Evolutionary conservation across 2,797 vertebrate genomes (phyloP).

Genomic region (Enteromius fasciolatus): DNA sequence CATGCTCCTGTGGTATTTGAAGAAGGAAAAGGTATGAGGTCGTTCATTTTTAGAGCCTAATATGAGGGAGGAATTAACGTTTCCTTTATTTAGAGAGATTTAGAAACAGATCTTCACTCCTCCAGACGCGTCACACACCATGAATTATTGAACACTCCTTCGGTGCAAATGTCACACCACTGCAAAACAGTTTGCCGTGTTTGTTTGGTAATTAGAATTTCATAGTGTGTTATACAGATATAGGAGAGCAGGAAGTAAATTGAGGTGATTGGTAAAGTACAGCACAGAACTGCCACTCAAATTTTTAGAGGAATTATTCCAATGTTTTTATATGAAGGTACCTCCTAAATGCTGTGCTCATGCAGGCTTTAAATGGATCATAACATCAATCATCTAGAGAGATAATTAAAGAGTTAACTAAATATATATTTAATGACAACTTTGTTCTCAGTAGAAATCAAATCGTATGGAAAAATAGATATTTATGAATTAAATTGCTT

Average conservation of each 20-base stretch:
- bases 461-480: not conserved
- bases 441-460: slow-evolving; percentile 4
- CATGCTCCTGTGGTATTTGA: slow-evolving; percentile 70
- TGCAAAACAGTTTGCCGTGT: slow-evolving; percentile 76
- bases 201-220: slow-evolving; percentile 79
- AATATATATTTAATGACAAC: slow-evolving; percentile 4
- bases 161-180: slow-evolving; percentile 81
- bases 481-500: not conserved
- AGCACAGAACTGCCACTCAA: slow-evolving; percentile 15
- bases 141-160: slow-evolving; percentile 83
- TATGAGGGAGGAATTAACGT: slow-evolving; percentile 74
- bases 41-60: slow-evolving; percentile 70
- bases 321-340: not conserved
- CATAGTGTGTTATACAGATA: slow-evolving; percentile 80
- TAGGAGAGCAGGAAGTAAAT: slow-evolving; percentile 45
- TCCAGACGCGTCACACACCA: slow-evolving; percentile 61
- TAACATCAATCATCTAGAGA: not conserved
- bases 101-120: slow-evolving; percentile 65
- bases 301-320: not conserved
- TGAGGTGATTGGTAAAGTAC: slow-evolving; percentile 17
- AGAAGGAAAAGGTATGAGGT: slow-evolving; percentile 69
- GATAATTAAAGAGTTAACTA: not conserved
- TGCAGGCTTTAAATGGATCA: not conserved
- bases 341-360: not conserved
- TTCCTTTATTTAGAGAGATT: slow-evolving; percentile 77